Base-by-base conservation (phyloP, 1,140 invertebrate genomes). In the Drosophila takahashii region DNA sequence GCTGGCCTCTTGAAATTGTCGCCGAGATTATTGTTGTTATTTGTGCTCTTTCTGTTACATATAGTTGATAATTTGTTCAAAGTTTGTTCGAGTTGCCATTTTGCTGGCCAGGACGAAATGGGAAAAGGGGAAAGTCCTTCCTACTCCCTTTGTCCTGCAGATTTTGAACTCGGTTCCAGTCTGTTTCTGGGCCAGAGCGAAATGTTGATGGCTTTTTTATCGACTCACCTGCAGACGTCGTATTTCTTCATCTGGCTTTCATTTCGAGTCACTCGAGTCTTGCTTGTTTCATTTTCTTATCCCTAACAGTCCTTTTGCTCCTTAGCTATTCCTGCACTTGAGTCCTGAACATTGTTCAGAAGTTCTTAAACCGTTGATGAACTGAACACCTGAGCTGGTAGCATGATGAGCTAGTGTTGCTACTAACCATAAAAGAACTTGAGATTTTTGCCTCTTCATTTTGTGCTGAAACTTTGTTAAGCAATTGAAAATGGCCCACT, bases 21-120 rank as follows among this genome's bases (percentile, higher is more conserved):
- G 81, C 66, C 66, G 75, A 76, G 75, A 79, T 86, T 77, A 77
- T 74, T 87, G 79, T 80, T 86, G 78, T 76, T 87, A 81, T 76
- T 77, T 61, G 56, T 78, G 79, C 53, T 81, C 60, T 79, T 86
- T 75, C 71, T 32, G 66, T 47, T 56, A 32, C 66, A 56, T 70
- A 75, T 61, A 87, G 79, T 83, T 86, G 69, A 86, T 86, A 86
- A 87, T 86, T 86, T 86, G 81, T 87, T 64, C 74, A 78, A 75
- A 81, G 60, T 71, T 86, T 22, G 22, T 22, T 81, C 44, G 29
- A 66, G 74, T 50, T 66, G 42, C 64, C 64, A 66, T 65, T 83
- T 74, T 69, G 71, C 48, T 79, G 62, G 51, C 13, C 48, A 41
- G 42, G 18, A 47, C 26, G 1, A n/a, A 22, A 4, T 10, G 9